phyloP scores from a whole-genome alignment of 2,888 invertebrate genomes.

The Zelleria hepariella region DNA sequence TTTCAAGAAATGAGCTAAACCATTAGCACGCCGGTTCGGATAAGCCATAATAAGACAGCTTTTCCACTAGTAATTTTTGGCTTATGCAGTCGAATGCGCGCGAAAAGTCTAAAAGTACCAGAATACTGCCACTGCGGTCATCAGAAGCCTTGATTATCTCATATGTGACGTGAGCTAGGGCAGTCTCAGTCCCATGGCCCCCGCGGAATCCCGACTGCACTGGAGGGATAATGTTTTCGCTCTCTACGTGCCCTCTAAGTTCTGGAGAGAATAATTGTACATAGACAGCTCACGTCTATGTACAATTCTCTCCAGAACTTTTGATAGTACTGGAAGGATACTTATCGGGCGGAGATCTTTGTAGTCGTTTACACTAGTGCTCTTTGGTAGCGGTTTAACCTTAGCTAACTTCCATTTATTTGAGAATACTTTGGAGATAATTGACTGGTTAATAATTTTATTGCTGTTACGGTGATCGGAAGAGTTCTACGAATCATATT shows the following conservation, averaged over 20 bases:
- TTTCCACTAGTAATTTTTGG: background rate
- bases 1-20: no score
- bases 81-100: conserved; percentile 15
- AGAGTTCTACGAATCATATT: background rate
- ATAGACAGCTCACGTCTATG: no score
- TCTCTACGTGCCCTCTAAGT: no score
- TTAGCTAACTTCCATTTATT: background rate
- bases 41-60: no score
- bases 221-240: no score
- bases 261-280: no score
- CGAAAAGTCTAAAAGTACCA: conserved; percentile 15
- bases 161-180: background rate
- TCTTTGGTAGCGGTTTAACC: background rate
- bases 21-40: no score
- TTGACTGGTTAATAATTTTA: background rate
- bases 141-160: conserved; percentile 11
- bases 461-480: background rate
- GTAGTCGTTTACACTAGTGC: background rate
- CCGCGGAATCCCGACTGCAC: no score
- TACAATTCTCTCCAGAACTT: background rate
- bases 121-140: conserved; percentile 8
- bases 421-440: background rate
- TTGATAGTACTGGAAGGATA: background rate
- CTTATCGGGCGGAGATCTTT: background rate
- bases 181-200: background rate